Conservation (phyloP, 2,888 invertebrate genomes). For the Eilema sororculum region DNA sequence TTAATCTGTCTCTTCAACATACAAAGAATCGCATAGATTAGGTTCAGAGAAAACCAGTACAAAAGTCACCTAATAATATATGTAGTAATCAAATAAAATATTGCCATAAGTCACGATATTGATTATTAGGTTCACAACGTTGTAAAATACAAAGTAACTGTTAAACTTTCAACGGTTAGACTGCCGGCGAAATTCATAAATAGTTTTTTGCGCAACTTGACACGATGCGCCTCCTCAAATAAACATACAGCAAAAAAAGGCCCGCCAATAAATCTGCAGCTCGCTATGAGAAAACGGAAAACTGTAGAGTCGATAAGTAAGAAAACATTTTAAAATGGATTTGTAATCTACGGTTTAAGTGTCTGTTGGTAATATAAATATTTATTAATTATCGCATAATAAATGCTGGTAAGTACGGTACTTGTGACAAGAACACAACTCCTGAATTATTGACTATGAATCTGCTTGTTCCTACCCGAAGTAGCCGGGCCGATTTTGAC, state of each 20-base stretch:
- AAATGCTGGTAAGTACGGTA: too few relatives aligned
- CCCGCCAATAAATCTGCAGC: conserved; percentile 74
- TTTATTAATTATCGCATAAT: too few relatives aligned
- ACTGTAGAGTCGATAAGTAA: conserved; percentile 42
- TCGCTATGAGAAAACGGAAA: conserved; percentile 52
- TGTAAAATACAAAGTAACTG: background rate
- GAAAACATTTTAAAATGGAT: background rate
- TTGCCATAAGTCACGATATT: background rate
- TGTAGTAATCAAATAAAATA: background rate
- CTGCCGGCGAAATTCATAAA: conserved; percentile 26
- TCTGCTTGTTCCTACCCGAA: too few relatives aligned
- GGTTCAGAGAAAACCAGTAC: too few relatives aligned
- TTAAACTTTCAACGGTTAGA: background rate
- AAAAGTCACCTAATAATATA: too few relatives aligned
- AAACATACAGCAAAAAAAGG: conserved; percentile 74
- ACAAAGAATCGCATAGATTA: too few relatives aligned
- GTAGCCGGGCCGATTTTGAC: too few relatives aligned
- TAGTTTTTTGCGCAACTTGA: conserved; percentile 71
- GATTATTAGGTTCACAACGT: background rate
- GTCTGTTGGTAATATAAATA: too few relatives aligned
- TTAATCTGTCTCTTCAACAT: too few relatives aligned
- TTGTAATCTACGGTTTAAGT: background rate
- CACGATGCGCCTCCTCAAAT: conserved; percentile 69
- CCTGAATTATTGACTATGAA: too few relatives aligned
- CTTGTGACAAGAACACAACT: too few relatives aligned